Percentiles rank a stretch among this genome's conserved stretches.
These are phyloP conservation scores for Macrosoma leucophasiata DNA, from an alignment of 2,888 invertebrate species.

Conservation along the genomic window DNA sequence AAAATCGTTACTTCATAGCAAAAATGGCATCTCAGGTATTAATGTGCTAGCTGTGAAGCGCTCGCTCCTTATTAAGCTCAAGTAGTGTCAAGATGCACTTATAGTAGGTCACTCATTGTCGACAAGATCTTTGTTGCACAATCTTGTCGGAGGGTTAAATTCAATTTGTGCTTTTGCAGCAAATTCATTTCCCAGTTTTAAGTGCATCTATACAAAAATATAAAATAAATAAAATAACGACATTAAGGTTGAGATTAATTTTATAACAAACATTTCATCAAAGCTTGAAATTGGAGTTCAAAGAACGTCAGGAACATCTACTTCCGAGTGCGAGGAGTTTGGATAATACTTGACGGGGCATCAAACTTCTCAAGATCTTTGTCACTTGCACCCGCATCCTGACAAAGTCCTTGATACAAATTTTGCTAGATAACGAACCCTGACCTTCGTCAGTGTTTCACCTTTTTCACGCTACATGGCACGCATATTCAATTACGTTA, in stretches of 20 bases:
- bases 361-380: slow-evolving; percentile 34
- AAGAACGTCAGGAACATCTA: no score
- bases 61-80: slow-evolving; percentile 57
- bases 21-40: slow-evolving; percentile 22
- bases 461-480: no score
- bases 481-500: no score
- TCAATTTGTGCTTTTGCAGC: no score
- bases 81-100: slow-evolving; percentile 59
- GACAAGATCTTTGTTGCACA: slow-evolving; percentile 48
- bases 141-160: slow-evolving; percentile 24
- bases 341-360: slow-evolving; percentile 36
- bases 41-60: slow-evolving; percentile 41
- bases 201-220: background rate
- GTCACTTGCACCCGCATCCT: slow-evolving; percentile 6
- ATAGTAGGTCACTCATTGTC: slow-evolving; percentile 50
- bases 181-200: no score
- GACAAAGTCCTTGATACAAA: slow-evolving; percentile 12
- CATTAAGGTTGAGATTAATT: no score
- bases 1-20: slow-evolving; percentile 42
- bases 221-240: no score
- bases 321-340: no score
- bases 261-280: no score
- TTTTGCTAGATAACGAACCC: no score
- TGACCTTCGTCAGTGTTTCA: no score
- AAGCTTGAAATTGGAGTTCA: no score